phyloP scores from a whole-genome alignment of 2,888 invertebrate genomes.

The Perithous albicinctus region DNA sequence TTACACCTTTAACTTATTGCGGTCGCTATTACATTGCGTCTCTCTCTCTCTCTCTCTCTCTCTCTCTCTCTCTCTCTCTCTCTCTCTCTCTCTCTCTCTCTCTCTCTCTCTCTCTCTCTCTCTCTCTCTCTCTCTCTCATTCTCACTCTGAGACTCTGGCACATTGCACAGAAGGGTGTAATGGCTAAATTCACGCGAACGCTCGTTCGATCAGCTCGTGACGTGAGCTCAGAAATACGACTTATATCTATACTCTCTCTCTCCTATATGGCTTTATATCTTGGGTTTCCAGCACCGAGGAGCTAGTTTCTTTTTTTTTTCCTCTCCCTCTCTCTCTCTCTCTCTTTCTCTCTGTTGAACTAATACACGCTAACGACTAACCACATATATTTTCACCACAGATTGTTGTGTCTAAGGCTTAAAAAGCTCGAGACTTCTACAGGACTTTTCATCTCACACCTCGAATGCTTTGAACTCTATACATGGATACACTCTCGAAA shows the following conservation, averaged over 20 bases:
- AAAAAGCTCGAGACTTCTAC: not conserved
- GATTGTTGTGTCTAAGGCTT: constrained; percentile 10
- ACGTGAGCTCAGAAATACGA: constrained; percentile 61
- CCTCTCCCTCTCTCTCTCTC: no score
- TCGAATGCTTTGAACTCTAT: constrained; percentile 26
- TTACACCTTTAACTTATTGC: constrained; percentile 20
- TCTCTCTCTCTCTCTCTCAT: no score
- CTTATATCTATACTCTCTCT: constrained; percentile 62
- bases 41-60: no score
- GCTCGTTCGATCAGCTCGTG: constrained; percentile 70
- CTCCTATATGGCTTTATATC: constrained; percentile 52
- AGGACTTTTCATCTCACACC: not conserved
- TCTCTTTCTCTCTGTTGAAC: not conserved
- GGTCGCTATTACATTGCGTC: constrained; percentile 6
- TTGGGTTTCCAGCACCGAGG: constrained; percentile 28
- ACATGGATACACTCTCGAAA: constrained; percentile 22
- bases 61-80: no score
- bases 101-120: no score
- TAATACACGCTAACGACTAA: constrained; percentile 44
- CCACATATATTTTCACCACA: constrained; percentile 14
- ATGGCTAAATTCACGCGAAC: constrained; percentile 72
- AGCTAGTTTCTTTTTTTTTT: constrained; percentile 22
- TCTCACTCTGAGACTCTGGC: not conserved
- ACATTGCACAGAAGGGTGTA: constrained; percentile 36
- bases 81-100: no score